These are phyloP conservation scores for Equus przewalskii DNA, from an alignment of 2,113 vertebrate genomes.

Conservation along the genomic window DNA sequence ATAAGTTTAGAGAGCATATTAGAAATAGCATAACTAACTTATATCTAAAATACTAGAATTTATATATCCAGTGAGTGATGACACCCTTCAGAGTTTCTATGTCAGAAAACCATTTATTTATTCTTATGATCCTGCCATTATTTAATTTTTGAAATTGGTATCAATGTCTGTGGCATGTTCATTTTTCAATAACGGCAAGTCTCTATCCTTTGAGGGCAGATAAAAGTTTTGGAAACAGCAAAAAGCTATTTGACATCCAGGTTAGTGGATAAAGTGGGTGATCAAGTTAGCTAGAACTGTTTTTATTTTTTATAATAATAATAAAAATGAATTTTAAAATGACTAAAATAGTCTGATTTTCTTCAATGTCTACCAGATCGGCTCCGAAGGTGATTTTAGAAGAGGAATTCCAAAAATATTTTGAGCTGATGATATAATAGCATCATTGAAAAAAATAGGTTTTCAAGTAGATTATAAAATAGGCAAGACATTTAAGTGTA, in stretches of 20 bases:
- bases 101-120: neutral
- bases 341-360: conserved; percentile 16
- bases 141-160: conserved; percentile 40
- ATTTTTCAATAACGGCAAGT: conserved; percentile 30
- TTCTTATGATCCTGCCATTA: neutral
- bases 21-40: neutral
- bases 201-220: neutral
- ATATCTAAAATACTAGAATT: neutral
- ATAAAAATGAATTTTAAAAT: conserved; percentile 26
- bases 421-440: neutral
- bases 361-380: neutral
- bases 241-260: conserved; percentile 29
- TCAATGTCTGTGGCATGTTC: neutral
- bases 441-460: neutral
- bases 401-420: conserved; percentile 53
- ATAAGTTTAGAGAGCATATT: neutral
- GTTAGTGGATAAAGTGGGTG: neutral
- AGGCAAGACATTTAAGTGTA: neutral
- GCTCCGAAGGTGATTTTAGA: neutral
- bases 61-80: neutral
- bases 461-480: neutral
- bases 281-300: neutral
- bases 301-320: conserved; percentile 8
- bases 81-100: neutral
- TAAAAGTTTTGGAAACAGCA: conserved; percentile 18